These are phyloP conservation scores for Tauraco erythrolophus DNA, from an alignment of 2,113 vertebrate genomes.

Conservation along the genomic window DNA sequence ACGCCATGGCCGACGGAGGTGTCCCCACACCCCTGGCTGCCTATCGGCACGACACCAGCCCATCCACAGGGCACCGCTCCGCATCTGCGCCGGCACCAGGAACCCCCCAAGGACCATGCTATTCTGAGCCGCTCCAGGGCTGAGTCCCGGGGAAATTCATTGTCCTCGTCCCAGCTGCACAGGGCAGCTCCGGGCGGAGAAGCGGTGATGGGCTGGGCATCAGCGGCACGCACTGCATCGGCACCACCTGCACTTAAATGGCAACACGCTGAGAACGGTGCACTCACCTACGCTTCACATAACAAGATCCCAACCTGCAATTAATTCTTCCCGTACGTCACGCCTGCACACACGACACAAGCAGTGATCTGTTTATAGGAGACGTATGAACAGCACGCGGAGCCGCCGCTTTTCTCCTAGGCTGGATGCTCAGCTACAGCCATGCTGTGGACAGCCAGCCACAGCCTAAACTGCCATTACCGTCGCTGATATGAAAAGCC, in stretches of 20 bases:
- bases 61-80: accelerated
- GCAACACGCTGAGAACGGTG: neutral
- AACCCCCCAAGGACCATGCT: accelerated
- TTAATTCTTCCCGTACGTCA: neutral
- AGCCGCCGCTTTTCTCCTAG: neutral
- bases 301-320: accelerated
- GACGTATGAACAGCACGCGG: accelerated
- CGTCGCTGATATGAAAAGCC: neutral
- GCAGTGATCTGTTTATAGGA: neutral
- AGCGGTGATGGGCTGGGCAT: accelerated
- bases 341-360: neutral
- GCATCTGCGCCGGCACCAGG: accelerated
- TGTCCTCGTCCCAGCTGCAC: accelerated
- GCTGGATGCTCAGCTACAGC: neutral
- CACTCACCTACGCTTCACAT: accelerated
- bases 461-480: neutral
- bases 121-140: neutral
- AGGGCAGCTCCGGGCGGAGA: neutral
- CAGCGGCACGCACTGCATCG: accelerated
- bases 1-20: accelerated
- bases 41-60: accelerated
- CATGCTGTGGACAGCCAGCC: neutral
- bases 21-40: accelerated
- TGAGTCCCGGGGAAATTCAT: neutral
- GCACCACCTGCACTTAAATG: accelerated